Evolutionary conservation across 2,888 invertebrate genomes (phyloP), one percentile per base, ranked within the genome.

Genomic region (Teinopalpus imperialis): DNA sequence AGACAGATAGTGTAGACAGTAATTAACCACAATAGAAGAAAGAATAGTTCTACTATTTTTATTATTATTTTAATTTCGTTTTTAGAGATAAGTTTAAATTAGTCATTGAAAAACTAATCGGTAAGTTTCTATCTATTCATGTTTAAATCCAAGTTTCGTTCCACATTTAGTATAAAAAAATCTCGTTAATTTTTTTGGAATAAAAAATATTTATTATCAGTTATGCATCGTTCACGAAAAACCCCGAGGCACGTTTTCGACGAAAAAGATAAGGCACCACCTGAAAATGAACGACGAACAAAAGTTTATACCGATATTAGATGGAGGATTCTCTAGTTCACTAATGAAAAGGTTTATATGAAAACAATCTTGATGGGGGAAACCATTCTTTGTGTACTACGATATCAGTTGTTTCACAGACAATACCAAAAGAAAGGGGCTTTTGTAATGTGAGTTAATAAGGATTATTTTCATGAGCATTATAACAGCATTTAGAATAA

Each of bases 191-290:
- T 16, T 16, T 4, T 16, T 16, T 16, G 4, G 16, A 3, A 16
- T 4, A 16, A 16, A 16, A 16, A 3, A 16, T 16, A 16, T 16
- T 16, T 16, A 16, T 16, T 16, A 4, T 16, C 2, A 16, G 16
- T 4, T 16, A 16, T 16, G 16, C 6, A 26, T 24, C 47, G 37
- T 26, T 36, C 43, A 44, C 41, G 45, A 48, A 23, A 53, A 48
- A 21, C 42, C 27, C 6, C 4, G 8, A 5, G 30, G 12, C 13
- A 9, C 18, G 16, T 27, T 34, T 29, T 24, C 21, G 24, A 31
- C 46, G 32, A 49, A 51, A 45, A 10, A 41, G 50, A 59, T 56
- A 53, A 52, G 42, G 47, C 48, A 39, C 41, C 37, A 32, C 32
- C 48, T 42, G 42, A 30, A 40, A 30, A 41, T 47, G 44, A 48